phyloP scores from a whole-genome alignment of 2,797 vertebrate genomes.

The Tauraco hartlaubi region DNA sequence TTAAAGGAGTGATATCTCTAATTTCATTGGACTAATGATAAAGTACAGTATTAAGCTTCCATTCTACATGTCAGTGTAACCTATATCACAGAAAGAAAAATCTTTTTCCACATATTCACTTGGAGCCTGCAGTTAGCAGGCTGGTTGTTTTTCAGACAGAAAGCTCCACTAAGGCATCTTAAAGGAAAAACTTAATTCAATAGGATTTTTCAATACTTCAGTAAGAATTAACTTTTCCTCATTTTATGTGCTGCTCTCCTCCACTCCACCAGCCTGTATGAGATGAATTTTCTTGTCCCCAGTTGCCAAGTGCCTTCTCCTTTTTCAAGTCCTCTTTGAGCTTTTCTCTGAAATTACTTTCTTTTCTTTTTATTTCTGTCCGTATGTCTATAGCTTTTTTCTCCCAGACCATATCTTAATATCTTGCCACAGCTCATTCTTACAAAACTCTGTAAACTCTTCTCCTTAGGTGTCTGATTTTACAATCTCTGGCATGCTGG shows the following conservation, averaged over 20 bases:
- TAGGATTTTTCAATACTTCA: conserved; percentile 17
- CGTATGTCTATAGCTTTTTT: neutral
- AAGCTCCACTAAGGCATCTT: conserved; percentile 9
- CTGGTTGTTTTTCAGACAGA: conserved; percentile 34
- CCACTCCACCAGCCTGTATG: neutral
- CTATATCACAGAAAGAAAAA: conserved; percentile 23
- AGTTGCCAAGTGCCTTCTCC: neutral
- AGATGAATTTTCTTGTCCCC: conserved; percentile 41
- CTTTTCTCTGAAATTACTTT: conserved; percentile 20
- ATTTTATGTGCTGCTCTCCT: neutral
- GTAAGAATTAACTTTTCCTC: conserved; percentile 18
- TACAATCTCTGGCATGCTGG: neutral
- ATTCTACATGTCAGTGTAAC: conserved; percentile 15
- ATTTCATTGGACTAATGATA: conserved; percentile 47
- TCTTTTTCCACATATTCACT: neutral
- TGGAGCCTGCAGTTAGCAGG: neutral
- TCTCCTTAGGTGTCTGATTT: neutral
- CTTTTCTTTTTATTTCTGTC: conserved; percentile 2
- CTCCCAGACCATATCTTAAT: neutral
- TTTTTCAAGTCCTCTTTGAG: neutral
- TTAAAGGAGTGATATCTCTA: conserved; percentile 28
- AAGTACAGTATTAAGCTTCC: conserved; percentile 29
- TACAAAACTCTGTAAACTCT: neutral
- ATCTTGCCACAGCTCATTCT: neutral
- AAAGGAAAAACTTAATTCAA: conserved; percentile 30